Percentiles rank a stretch among this genome's conserved stretches.
These are phyloP conservation scores for Oreochromis tanganicae DNA, from an alignment of 2,113 vertebrate species.

Conservation along the genomic window DNA sequence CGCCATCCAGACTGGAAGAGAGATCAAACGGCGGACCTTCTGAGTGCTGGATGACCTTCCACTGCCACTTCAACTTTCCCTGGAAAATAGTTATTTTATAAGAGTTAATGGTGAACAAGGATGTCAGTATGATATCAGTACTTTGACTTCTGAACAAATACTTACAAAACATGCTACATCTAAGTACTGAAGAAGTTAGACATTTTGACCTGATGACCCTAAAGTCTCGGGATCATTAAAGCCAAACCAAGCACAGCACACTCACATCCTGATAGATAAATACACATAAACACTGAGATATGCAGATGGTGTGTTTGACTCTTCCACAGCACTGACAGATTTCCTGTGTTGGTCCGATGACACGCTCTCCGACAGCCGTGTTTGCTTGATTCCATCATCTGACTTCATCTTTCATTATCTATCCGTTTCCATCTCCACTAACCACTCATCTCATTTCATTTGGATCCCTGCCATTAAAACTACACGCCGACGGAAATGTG, in stretches of 20 bases:
- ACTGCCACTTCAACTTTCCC: background rate
- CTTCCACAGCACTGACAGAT: conserved; percentile 11
- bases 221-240: background rate
- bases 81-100: background rate
- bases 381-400: conserved; percentile 11
- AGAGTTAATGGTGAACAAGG: background rate
- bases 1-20: background rate
- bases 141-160: too few relatives aligned
- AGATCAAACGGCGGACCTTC: background rate
- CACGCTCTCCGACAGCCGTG: background rate
- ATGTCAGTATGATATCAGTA: background rate
- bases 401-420: conserved; percentile 39
- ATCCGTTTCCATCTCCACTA: background rate
- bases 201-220: background rate
- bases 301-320: background rate
- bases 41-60: background rate
- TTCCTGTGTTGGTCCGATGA: background rate
- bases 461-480: conserved; percentile 25
- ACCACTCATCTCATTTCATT: conserved; percentile 25
- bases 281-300: background rate
- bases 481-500: background rate
- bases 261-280: background rate
- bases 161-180: too few relatives aligned
- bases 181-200: background rate
- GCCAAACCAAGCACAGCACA: background rate